These are phyloP conservation scores for Geophilus truncorum DNA, from an alignment of 2,888 invertebrate genomes.

Conservation along the genomic window DNA sequence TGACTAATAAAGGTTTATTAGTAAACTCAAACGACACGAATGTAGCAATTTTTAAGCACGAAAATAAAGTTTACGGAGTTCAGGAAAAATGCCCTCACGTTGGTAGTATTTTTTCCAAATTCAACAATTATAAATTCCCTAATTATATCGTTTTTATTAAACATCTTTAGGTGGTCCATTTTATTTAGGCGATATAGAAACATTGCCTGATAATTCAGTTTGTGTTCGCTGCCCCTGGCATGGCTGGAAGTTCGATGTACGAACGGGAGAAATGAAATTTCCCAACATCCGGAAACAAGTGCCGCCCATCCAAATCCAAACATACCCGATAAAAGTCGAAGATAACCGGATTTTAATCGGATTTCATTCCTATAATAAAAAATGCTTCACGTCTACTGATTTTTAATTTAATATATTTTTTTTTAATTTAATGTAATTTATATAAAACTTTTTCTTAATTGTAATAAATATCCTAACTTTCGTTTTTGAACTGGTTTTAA, in stretches of 20 bases:
- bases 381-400: neutral
- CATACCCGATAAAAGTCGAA: neutral
- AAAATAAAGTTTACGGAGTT: neutral
- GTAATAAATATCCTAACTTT: too few species aligned
- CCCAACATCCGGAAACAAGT: neutral
- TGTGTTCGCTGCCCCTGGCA: constrained; percentile 28
- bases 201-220: neutral
- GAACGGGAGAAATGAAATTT: neutral
- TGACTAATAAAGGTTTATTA: neutral
- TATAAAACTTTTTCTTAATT: too few species aligned
- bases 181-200: constrained; percentile 19
- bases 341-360: neutral
- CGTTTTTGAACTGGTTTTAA: too few species aligned
- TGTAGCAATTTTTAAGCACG: neutral
- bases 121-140: neutral
- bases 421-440: neutral
- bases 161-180: neutral
- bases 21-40: neutral
- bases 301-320: neutral
- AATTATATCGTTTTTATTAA: neutral
- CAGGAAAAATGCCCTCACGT: neutral
- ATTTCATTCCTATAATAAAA: neutral
- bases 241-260: neutral
- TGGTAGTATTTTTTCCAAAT: neutral
- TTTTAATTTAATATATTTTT: neutral